These are phyloP conservation scores for Phycodurus eques DNA, from an alignment of 2,113 vertebrate genomes.

Conservation along the genomic window DNA sequence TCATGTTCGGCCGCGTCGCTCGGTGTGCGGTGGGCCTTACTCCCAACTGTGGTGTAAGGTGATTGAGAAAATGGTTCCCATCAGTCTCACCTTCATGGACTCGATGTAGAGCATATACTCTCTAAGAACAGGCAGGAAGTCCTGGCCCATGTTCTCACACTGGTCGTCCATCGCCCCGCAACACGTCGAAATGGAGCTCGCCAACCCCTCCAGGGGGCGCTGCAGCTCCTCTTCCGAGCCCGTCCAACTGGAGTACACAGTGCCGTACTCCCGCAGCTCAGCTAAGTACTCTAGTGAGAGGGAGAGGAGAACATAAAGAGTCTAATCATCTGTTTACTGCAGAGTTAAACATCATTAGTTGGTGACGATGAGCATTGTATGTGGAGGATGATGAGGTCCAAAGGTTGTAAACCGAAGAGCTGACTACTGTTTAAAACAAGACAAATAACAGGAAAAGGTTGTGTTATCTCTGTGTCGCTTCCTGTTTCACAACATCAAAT, in stretches of 20 bases:
- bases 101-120: slow-evolving; percentile 94
- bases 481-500: slow-evolving; percentile 7
- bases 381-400: neutral
- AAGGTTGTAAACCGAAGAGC: neutral
- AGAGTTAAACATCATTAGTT: neutral
- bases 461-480: neutral
- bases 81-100: slow-evolving; percentile 88
- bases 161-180: slow-evolving; percentile 85
- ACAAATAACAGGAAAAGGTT: neutral
- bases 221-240: slow-evolving; percentile 80
- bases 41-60: too few relatives aligned
- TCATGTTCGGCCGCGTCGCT: too few relatives aligned
- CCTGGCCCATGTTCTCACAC: slow-evolving; percentile 89
- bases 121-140: slow-evolving; percentile 90
- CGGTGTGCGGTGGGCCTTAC: neutral
- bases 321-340: neutral
- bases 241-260: slow-evolving; percentile 90
- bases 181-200: slow-evolving; percentile 83
- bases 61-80: neutral
- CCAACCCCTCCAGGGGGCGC: slow-evolving; percentile 86
- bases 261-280: slow-evolving; percentile 89
- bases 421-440: neutral
- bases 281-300: slow-evolving; percentile 83
- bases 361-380: slow-evolving; percentile 8
- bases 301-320: neutral